These are phyloP conservation scores for Muscicapa striata DNA, from an alignment of 2,797 vertebrate genomes.

Conservation along the genomic window DNA sequence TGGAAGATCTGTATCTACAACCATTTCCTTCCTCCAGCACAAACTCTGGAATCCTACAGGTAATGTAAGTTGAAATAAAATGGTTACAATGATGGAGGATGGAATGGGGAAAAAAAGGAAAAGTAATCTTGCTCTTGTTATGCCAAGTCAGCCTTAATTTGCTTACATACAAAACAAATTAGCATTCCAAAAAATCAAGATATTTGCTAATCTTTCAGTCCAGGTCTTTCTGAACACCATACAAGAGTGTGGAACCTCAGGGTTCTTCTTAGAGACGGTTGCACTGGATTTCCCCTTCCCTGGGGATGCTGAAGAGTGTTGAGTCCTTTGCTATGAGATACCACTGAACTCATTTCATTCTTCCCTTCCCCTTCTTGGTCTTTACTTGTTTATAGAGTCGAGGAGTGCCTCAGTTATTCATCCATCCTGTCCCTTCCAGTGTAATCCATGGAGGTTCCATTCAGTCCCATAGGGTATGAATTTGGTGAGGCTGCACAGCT, in stretches of 20 bases:
- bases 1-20: background rate
- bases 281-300: background rate
- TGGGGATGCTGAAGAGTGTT: background rate
- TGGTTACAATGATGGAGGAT: background rate
- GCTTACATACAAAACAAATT: background rate
- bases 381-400: background rate
- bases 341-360: background rate
- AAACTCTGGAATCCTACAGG: background rate
- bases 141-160: background rate
- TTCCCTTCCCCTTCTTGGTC: background rate
- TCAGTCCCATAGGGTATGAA: background rate
- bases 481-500: background rate
- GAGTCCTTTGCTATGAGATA: background rate
- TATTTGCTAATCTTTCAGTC: background rate
- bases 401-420: background rate
- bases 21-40: background rate
- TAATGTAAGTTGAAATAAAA: background rate
- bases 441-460: background rate
- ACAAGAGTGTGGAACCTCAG: rapidly evolving
- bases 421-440: background rate
- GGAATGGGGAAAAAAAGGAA: rapidly evolving
- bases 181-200: background rate
- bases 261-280: background rate
- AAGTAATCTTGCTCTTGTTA: background rate
- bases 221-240: background rate